phyloP scores from a whole-genome alignment of 2,888 invertebrate genomes.

The Hesperia comma region DNA sequence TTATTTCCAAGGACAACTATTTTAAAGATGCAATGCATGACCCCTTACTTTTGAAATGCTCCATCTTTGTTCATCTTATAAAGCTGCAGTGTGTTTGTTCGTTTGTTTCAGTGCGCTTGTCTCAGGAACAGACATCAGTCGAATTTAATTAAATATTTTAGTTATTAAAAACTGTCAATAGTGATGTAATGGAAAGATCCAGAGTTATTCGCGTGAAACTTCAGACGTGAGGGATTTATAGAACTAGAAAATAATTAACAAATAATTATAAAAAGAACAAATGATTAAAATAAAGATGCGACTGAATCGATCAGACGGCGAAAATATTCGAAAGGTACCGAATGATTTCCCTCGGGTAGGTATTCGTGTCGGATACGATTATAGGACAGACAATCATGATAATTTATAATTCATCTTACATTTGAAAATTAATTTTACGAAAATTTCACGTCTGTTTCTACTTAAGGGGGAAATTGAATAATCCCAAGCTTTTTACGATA shows the following conservation, averaged over 20 bases:
- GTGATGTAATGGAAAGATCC: too few species aligned
- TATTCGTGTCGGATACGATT: constrained; percentile 59
- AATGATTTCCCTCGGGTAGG: constrained; percentile 69
- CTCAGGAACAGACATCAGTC: too few species aligned
- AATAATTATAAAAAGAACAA: too few species aligned
- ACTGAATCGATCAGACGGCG: constrained; percentile 40
- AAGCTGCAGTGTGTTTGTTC: too few species aligned
- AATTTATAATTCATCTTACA: constrained; percentile 46
- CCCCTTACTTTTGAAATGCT: neutral
- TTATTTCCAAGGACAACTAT: constrained; percentile 28
- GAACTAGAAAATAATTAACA: too few species aligned
- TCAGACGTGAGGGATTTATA: too few species aligned
- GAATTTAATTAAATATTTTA: too few species aligned
- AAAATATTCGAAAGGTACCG: constrained; percentile 53
- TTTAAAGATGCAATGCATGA: constrained; percentile 18
- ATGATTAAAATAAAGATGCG: constrained; percentile 19
- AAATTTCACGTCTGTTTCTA: constrained; percentile 29
- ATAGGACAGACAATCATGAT: constrained; percentile 49
- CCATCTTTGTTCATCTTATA: too few species aligned
- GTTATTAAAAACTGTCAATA: too few species aligned
- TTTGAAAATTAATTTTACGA: constrained; percentile 40
- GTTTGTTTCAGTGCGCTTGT: too few species aligned
- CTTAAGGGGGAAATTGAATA: constrained; percentile 28
- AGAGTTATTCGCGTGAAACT: too few species aligned
- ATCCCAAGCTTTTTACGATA: constrained; percentile 24